Evolutionary conservation across 2,113 vertebrate species (phyloP).

Genomic region (Festucalex cinctus): DNA sequence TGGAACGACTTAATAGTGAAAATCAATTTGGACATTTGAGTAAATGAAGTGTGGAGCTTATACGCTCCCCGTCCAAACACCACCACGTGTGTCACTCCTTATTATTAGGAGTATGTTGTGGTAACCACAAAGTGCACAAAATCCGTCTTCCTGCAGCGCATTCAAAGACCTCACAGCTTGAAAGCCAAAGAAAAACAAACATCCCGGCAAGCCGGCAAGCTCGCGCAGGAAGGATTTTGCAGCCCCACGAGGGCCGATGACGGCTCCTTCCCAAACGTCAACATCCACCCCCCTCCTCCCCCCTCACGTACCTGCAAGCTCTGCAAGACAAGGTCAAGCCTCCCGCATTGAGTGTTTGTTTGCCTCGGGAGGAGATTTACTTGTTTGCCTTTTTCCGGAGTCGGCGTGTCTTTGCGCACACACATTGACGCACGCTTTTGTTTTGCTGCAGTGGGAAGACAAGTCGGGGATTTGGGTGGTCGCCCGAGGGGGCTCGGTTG

Average conservation of each 20-base stretch:
- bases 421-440: constrained; percentile 5
- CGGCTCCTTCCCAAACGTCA: constrained; percentile 11
- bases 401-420: constrained; percentile 26
- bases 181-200: neutral
- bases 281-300: neutral
- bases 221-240: neutral
- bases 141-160: neutral
- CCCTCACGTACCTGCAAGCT: constrained; percentile 10
- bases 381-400: constrained; percentile 1
- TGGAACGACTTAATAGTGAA: too few relatives aligned
- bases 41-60: too few relatives aligned
- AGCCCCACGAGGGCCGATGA: constrained; percentile 12
- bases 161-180: neutral
- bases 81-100: neutral
- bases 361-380: constrained; percentile 14
- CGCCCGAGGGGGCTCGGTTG: constrained; percentile 5
- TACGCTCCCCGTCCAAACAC: too few relatives aligned
- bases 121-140: neutral
- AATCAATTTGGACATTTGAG: too few relatives aligned
- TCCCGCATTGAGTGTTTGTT: constrained; percentile 23
- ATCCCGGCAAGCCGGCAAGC: neutral
- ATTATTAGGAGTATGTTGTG: neutral
- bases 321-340: constrained; percentile 25
- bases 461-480: constrained; percentile 11
- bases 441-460: constrained; percentile 10